Conservation (phyloP, 2,888 invertebrate species). For the Kryphioiulus occultus region DNA sequence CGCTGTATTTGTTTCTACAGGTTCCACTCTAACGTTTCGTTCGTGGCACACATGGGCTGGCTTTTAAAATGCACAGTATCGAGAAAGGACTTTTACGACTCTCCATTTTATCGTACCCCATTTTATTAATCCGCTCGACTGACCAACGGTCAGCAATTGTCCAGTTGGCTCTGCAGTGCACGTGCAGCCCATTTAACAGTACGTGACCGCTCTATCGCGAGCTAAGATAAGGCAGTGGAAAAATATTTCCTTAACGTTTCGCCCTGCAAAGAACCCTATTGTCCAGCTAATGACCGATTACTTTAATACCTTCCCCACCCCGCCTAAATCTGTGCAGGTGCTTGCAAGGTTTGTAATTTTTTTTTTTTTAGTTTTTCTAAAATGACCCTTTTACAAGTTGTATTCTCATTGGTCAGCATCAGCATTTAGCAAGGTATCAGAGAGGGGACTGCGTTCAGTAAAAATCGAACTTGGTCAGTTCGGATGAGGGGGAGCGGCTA, state of each 20-base stretch:
- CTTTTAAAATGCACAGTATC: not conserved
- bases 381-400: no score
- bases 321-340: not conserved
- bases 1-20: no score
- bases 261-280: not conserved
- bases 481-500: not conserved
- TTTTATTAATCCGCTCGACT: not conserved
- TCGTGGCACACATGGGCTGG: not conserved
- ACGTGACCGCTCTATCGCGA: not conserved
- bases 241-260: not conserved
- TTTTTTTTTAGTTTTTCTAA: no score
- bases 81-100: not conserved
- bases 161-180: not conserved
- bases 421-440: not conserved
- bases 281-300: slow-evolving; percentile 12
- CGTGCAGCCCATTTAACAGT: not conserved
- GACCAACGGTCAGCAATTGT: not conserved
- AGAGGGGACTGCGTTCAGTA: not conserved
- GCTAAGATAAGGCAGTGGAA: not conserved
- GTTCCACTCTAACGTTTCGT: not conserved
- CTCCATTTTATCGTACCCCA: not conserved
- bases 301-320: not conserved
- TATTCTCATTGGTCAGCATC: not conserved
- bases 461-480: not conserved
- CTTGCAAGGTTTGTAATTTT: not conserved